These are phyloP conservation scores for cattle (Bos taurus) DNA, from an alignment of 2,113 vertebrate species.

Conservation along the genomic window ARS-UCD2.0 NC_037332.1:51950501-51951000, in stretches of 20 bases:
- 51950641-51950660: neutral
- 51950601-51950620: neutral
- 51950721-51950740: neutral
- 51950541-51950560: neutral
- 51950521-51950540: neutral
- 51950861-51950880: neutral
- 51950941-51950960: neutral
- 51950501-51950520: neutral
- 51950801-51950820: neutral
- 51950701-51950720: neutral
- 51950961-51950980: neutral
- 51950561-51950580: neutral
- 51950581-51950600: neutral
- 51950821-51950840: neutral
- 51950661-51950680: neutral
- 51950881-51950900: neutral
- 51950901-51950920: neutral
- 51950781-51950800: neutral
- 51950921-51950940: neutral
- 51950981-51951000: neutral
- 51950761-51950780: neutral
- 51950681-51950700: neutral
- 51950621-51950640: neutral
- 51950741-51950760: neutral
- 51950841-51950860: neutral